phyloP scores from a whole-genome alignment of 2,888 invertebrate genomes.

The Idaea aversata region DNA sequence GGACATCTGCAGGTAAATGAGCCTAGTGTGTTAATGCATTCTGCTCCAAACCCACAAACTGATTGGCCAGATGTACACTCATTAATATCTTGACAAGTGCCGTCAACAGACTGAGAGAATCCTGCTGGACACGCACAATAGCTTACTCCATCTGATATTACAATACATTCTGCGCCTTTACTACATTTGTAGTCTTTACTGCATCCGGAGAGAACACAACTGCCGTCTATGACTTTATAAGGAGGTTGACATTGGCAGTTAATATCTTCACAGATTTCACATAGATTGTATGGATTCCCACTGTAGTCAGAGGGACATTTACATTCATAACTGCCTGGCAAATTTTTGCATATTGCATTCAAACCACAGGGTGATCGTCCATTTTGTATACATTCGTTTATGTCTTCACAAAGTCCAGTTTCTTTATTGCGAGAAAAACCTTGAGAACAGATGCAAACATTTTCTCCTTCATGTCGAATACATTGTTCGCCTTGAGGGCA shows the following conservation, averaged over 20 bases:
- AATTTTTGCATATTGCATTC: slow-evolving; percentile 94
- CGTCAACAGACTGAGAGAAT: slow-evolving; percentile 86
- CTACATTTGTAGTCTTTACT: slow-evolving; percentile 90
- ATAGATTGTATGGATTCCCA: slow-evolving; percentile 93
- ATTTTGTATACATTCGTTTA: slow-evolving; percentile 90
- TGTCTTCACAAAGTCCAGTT: slow-evolving; percentile 89
- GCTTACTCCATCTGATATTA: slow-evolving; percentile 93
- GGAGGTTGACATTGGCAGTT: slow-evolving; percentile 94
- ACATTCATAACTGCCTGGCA: slow-evolving; percentile 96
- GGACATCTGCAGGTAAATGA: slow-evolving; percentile 91
- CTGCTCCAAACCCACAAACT: slow-evolving; percentile 92
- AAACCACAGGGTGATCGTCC: slow-evolving; percentile 91
- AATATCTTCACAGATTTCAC: slow-evolving; percentile 90
- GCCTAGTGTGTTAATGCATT: slow-evolving; percentile 90
- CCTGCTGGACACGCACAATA: slow-evolving; percentile 97
- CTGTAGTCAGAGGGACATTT: slow-evolving; percentile 93
- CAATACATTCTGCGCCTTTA: slow-evolving; percentile 92
- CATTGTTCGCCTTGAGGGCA: slow-evolving; percentile 93
- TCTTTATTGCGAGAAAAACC: slow-evolving; percentile 90
- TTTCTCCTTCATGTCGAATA: slow-evolving; percentile 87
- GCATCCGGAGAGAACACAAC: slow-evolving; percentile 92
- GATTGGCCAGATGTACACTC: slow-evolving; percentile 89
- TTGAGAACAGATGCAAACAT: slow-evolving; percentile 93
- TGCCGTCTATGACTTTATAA: slow-evolving; percentile 90
- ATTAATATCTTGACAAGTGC: slow-evolving; percentile 91